Base-by-base conservation (phyloP, 2,797 vertebrate genomes). In the Dipus sagitta region DNA sequence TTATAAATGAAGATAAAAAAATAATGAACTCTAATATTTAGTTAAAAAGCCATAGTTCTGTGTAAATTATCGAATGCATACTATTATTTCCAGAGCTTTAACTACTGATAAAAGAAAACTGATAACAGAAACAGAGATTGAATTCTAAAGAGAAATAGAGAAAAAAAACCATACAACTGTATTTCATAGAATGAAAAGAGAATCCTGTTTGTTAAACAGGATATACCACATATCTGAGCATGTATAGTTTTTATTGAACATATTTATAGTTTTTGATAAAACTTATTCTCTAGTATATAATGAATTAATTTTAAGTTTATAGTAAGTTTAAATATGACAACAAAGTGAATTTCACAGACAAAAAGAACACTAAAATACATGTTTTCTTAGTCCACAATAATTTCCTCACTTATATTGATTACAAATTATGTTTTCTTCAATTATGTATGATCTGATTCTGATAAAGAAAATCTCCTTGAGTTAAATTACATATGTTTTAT, bases 321-420 rank as follows among this genome's bases (percentile, higher is more conserved):
- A 81, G 13, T 42, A 70, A 13, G 62, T 86, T 75, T 30, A 72
- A n/a, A 76, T 71, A 72, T 72, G 60, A 6, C n/a, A 86, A n/a
- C 28, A 32, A 24, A 62, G 3, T 34, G 72, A 65, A 77, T 92
- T 86, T 68, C 80, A 52, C 10, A 28, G 26, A 64, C 10, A 24
- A 20, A 88, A 79, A n/a, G n/a, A n/a, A n/a, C n/a, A 58, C 10
- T 77, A 23, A 32, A 86, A 52, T 70, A 71, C 28, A 26, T 12
- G 65, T 32, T 26, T 65, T 72, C 71, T 77, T 74, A 82, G 60
- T 80, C 54, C 32, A 85, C 2, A 65, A n/a, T n/a, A n/a, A n/a
- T 62, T 89, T 62, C 67, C n/a, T 75, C n/a, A 68, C 7, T 28
- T 34, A 67, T 88, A 75, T 85, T 94, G 28, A 54, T 76, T 89